These are phyloP conservation scores for Philereme transversata DNA, from an alignment of 2,888 invertebrate species.

Conservation along the genomic window DNA sequence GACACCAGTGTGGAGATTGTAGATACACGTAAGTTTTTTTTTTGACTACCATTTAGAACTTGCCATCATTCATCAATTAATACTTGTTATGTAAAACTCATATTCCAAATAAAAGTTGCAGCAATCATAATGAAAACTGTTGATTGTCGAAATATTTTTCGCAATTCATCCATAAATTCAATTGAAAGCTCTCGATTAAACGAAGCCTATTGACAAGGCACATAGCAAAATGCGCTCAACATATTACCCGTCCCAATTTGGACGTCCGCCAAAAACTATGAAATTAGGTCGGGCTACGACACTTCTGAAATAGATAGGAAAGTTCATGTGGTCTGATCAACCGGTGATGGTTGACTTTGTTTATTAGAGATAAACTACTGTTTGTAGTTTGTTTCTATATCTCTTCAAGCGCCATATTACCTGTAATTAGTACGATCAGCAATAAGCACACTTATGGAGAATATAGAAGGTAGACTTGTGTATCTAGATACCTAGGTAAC, in stretches of 20 bases:
- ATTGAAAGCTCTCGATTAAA: constrained; percentile 22
- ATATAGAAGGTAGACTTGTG: no score
- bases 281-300: constrained; percentile 64
- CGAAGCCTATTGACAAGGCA: constrained; percentile 26
- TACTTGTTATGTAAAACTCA: neutral
- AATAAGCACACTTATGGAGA: no score
- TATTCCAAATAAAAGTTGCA: neutral
- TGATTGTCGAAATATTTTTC: constrained; percentile 18
- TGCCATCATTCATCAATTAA: neutral
- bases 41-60: neutral
- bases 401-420: no score
- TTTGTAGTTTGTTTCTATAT: neutral
- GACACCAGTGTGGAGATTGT: constrained; percentile 67
- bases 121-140: constrained; percentile 8
- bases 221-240: constrained; percentile 47
- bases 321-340: constrained; percentile 49
- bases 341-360: constrained; percentile 15
- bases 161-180: constrained; percentile 23
- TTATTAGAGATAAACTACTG: neutral
- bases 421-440: no score
- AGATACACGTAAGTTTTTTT: constrained; percentile 68
- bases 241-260: constrained; percentile 65
- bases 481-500: no score
- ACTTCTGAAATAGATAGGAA: constrained; percentile 64
- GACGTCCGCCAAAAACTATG: constrained; percentile 61